These are phyloP conservation scores for Cyprinodon variegatus DNA, from an alignment of 2,113 vertebrate genomes.

Conservation along the genomic window DNA sequence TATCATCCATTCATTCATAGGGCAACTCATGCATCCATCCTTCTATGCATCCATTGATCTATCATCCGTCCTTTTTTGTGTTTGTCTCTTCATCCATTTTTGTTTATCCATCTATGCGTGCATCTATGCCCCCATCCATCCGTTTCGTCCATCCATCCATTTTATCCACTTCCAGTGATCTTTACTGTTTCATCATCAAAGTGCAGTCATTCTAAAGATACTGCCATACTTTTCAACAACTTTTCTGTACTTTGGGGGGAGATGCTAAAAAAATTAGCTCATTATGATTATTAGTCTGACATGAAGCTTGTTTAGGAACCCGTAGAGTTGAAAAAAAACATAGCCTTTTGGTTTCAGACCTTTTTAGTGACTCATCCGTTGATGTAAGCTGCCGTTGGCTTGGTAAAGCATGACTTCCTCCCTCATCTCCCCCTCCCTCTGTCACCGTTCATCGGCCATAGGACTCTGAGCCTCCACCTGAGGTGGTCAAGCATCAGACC, in stretches of 20 bases:
- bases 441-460: slow-evolving; percentile 62
- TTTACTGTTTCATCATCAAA: neutral
- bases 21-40: neutral
- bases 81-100: neutral
- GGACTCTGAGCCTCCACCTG: slow-evolving; percentile 83
- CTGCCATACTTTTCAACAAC: neutral
- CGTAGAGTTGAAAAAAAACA: neutral
- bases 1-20: neutral
- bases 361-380: slow-evolving; percentile 25
- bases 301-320: neutral
- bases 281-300: neutral
- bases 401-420: slow-evolving; percentile 56
- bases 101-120: too few relatives aligned
- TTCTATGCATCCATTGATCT: neutral
- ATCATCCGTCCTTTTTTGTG: too few relatives aligned
- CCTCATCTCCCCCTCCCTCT: slow-evolving; percentile 47
- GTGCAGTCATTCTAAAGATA: neutral
- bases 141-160: too few relatives aligned
- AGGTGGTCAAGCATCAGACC: slow-evolving; percentile 90
- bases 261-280: too few relatives aligned
- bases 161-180: too few relatives aligned
- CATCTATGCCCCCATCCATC: too few relatives aligned
- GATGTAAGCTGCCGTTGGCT: slow-evolving; percentile 41
- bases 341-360: slow-evolving; percentile 22
- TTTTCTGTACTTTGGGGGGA: too few relatives aligned